phyloP scores from a whole-genome alignment of 1,140 invertebrate species.

The Monochamus saltuarius region DNA sequence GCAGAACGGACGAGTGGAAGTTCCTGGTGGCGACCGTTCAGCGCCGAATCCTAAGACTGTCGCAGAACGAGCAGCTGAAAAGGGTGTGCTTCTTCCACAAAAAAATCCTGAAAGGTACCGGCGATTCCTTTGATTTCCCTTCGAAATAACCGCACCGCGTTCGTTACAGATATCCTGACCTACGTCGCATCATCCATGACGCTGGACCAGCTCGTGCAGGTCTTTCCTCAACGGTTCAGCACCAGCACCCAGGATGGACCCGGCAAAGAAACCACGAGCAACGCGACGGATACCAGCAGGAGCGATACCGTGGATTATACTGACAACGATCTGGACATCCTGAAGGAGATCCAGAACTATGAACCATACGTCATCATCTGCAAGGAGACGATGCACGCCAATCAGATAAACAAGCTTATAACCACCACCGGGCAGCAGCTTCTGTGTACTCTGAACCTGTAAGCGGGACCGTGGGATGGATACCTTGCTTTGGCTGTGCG shows the following conservation, averaged over 20 bases:
- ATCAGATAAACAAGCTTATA: conserved; percentile 62
- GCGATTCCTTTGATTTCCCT: background rate
- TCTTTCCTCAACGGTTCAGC: conserved; percentile 55
- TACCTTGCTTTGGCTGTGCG: too few species aligned
- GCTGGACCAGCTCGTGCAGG: conserved; percentile 53
- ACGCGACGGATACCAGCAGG: conserved; percentile 9
- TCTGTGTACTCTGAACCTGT: conserved; percentile 58
- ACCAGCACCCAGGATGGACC: conserved; percentile 5
- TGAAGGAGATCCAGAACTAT: conserved; percentile 50
- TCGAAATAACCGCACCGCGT: background rate
- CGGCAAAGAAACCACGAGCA: conserved; percentile 1
- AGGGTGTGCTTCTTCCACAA: conserved; percentile 54
- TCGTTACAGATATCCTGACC: conserved; percentile 54
- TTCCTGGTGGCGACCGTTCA: conserved; percentile 55
- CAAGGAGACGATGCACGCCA: conserved; percentile 59
- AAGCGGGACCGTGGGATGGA: conserved; percentile 25
- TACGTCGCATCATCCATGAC: conserved; percentile 55
- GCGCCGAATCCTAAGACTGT: conserved; percentile 51
- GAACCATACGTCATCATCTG: conserved; percentile 57
- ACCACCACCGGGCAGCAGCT: conserved; percentile 63
- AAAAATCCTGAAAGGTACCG: conserved; percentile 56
- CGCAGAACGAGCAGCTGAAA: conserved; percentile 47
- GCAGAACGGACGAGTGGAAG: conserved; percentile 58
- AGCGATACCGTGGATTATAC: conserved; percentile 5
- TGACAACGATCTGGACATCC: conserved; percentile 36